A percentile compares a stretch with the other conserved stretches of the same genome.
phyloP scores from a whole-genome alignment of 1,140 invertebrate species.

The Philopotamus ludificatus region DNA sequence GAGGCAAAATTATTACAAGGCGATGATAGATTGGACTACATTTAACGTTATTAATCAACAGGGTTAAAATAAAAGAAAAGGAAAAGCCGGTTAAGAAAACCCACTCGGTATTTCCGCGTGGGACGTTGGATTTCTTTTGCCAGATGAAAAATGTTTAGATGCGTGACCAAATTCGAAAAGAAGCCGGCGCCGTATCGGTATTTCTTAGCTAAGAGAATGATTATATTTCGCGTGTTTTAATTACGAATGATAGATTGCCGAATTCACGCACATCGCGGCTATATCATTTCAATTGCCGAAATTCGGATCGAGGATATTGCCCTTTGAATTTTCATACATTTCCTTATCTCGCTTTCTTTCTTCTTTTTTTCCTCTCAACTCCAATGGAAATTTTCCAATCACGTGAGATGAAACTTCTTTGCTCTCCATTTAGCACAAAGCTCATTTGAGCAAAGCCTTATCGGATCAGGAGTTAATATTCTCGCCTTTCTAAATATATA shows the following conservation, averaged over 20 bases:
- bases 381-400: conserved; percentile 31
- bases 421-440: conserved; percentile 30
- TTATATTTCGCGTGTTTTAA: conserved; percentile 4
- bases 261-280: background rate
- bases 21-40: background rate
- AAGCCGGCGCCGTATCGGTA: background rate
- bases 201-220: background rate
- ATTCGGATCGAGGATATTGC: no score
- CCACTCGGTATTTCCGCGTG: background rate
- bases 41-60: conserved; percentile 27
- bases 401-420: conserved; percentile 28
- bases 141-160: conserved; percentile 19
- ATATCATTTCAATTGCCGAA: background rate
- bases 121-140: conserved; percentile 3
- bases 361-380: background rate
- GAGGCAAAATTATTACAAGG: conserved; percentile 16
- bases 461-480: conserved; percentile 33
- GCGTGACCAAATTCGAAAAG: conserved; percentile 24
- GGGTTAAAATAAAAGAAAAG: background rate
- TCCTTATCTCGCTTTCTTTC: background rate
- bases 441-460: conserved; percentile 25
- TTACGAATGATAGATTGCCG: conserved; percentile 3
- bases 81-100: conserved; percentile 1
- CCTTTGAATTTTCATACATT: no score
- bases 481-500: conserved; percentile 23